A percentile compares a stretch with the other conserved stretches of the same genome.
These are phyloP conservation scores for Sarcophaga subvicina DNA, from an alignment of 2,888 invertebrate species.

Conservation along the genomic window DNA sequence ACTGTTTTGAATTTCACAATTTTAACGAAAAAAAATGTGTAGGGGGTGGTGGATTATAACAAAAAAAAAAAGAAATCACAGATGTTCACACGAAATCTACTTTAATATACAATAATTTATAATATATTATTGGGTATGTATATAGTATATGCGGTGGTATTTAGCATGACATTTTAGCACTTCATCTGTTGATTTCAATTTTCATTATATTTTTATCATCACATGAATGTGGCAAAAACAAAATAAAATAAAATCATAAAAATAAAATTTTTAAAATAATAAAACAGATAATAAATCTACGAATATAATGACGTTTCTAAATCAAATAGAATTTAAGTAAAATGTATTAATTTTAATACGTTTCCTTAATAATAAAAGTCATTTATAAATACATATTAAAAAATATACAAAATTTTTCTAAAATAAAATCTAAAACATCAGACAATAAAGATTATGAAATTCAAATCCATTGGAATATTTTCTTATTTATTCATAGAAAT, in stretches of 20 bases:
- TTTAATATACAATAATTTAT: not conserved
- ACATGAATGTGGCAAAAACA: not conserved
- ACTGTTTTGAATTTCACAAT: not conserved
- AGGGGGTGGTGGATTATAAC: not conserved
- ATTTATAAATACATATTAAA: not conserved
- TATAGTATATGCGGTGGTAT: slow-evolving; percentile 10
- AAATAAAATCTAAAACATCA: not conserved
- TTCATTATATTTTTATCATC: not conserved
- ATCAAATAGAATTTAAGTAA: not conserved
- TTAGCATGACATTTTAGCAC: slow-evolving; percentile 42
- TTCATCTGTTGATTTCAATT: slow-evolving; percentile 20
- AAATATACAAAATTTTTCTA: not conserved
- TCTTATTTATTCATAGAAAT: too few species aligned
- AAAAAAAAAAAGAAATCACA: slow-evolving; percentile 1
- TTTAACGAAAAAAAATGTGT: not conserved
- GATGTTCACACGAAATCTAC: slow-evolving; percentile 5
- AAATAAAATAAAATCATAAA: not conserved
- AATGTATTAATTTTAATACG: not conserved
- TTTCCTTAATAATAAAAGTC: too few species aligned
- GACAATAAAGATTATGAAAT: not conserved
- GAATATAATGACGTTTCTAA: not conserved
- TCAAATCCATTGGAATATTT: too few species aligned
- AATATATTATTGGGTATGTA: not conserved
- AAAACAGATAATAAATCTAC: not conserved
- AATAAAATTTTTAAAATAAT: too few species aligned